Evolutionary conservation across 2,888 invertebrate genomes (phyloP).

Genomic region (Athalia rosae): DNA sequence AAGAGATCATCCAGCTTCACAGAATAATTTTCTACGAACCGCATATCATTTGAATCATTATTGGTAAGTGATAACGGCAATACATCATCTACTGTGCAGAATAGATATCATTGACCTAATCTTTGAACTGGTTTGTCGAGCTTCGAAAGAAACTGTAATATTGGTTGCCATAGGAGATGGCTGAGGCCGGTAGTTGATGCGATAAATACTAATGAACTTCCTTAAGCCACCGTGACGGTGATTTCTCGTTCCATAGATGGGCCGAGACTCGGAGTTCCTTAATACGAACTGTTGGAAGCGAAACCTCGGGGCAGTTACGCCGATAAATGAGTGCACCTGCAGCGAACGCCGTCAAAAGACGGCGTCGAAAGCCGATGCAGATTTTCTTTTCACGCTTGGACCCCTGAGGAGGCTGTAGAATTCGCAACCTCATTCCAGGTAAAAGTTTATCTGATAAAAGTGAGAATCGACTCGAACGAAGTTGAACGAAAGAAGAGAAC

Average conservation of each 20-base stretch:
- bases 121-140: neutral
- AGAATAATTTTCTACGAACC: too few species aligned
- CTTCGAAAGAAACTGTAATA: neutral
- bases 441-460: too few species aligned
- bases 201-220: conserved; percentile 39
- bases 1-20: too few species aligned
- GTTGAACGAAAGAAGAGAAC: too few species aligned
- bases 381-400: neutral
- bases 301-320: neutral
- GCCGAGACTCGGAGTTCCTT: neutral
- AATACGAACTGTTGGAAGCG: conserved; percentile 4
- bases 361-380: neutral
- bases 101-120: too few species aligned
- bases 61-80: too few species aligned
- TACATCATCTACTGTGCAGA: too few species aligned
- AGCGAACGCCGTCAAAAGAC: neutral
- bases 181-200: conserved; percentile 21
- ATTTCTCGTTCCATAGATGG: conserved; percentile 32
- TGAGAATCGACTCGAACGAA: too few species aligned
- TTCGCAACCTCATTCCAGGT: too few species aligned
- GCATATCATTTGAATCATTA: too few species aligned
- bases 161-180: conserved; percentile 18
- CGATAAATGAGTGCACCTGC: neutral
- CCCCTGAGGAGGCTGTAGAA: neutral
- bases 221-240: conserved; percentile 34